These are phyloP conservation scores for Calameuta idolon DNA, from an alignment of 2,888 invertebrate genomes.

Conservation along the genomic window DNA sequence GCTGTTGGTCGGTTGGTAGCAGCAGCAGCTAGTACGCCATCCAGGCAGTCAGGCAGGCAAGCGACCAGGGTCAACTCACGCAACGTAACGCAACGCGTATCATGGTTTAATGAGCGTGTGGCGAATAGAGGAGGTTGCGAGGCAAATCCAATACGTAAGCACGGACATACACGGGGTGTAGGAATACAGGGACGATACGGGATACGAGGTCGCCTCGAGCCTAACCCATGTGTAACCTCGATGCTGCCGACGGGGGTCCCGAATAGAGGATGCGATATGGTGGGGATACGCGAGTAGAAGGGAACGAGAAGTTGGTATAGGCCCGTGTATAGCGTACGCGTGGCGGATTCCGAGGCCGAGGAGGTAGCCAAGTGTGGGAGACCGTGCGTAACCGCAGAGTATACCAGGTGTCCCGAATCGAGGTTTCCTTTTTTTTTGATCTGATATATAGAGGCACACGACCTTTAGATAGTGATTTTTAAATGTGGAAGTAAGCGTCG, in stretches of 20 bases:
- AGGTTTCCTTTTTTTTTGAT: neutral
- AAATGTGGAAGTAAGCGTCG: neutral
- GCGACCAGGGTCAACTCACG: neutral
- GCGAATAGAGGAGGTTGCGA: slow-evolving; percentile 10
- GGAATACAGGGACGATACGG: neutral
- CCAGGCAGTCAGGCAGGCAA: neutral
- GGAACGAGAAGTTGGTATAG: neutral
- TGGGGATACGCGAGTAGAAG: neutral
- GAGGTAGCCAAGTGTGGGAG: neutral
- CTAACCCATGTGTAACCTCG: slow-evolving; percentile 27
- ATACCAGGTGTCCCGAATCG: neutral
- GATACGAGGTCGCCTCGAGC: slow-evolving; percentile 36
- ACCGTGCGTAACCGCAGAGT: neutral
- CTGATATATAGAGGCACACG: neutral
- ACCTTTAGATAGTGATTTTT: neutral
- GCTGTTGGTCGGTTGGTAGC: slow-evolving; percentile 29
- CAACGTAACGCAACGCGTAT: slow-evolving; percentile 50
- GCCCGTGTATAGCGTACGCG: neutral
- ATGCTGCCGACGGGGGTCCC: neutral
- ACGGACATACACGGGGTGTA: neutral
- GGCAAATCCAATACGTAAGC: neutral
- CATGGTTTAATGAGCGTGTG: slow-evolving; percentile 46
- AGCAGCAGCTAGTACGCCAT: neutral
- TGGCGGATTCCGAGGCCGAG: neutral
- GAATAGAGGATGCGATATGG: neutral